Conservation (phyloP, 2,888 invertebrate genomes). For the Hylaea fasciaria region DNA sequence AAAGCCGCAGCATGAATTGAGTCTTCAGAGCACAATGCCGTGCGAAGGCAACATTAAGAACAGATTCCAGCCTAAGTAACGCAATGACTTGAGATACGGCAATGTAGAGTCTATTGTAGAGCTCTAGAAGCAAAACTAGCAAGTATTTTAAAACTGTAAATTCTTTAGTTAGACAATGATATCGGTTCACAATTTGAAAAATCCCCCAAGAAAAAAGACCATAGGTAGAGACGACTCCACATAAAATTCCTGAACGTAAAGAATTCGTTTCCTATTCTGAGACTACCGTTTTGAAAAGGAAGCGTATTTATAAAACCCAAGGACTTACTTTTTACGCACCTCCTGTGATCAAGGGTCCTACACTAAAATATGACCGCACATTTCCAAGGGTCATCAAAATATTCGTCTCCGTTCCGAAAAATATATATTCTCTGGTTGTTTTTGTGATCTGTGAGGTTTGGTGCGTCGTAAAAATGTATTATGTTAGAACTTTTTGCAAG, state of each 20-base stretch:
- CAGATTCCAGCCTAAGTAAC: slow-evolving; percentile 72
- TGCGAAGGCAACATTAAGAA: slow-evolving; percentile 73
- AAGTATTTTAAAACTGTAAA: background rate
- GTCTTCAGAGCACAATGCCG: slow-evolving; percentile 68
- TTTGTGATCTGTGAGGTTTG: background rate
- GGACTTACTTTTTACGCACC: slow-evolving; percentile 45
- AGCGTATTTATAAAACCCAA: slow-evolving; percentile 28
- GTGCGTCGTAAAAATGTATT: background rate
- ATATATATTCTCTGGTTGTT: slow-evolving; percentile 16
- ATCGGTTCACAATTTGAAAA: too few relatives aligned
- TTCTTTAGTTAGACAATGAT: background rate
- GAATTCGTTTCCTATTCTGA: slow-evolving; percentile 9
- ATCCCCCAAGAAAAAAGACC: too few relatives aligned
- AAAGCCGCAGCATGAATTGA: slow-evolving; percentile 72
- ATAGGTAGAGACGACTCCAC: background rate
- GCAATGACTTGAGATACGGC: slow-evolving; percentile 68
- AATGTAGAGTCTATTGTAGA: slow-evolving; percentile 37
- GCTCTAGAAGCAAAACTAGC: slow-evolving; percentile 7
- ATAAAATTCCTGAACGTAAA: background rate
- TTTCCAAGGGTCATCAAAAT: slow-evolving; percentile 43
- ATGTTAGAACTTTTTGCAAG: too few relatives aligned
- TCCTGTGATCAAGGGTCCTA: slow-evolving; percentile 49
- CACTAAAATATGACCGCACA: slow-evolving; percentile 46
- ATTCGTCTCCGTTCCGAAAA: slow-evolving; percentile 4
- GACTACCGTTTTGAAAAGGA: slow-evolving; percentile 7